Conservation (phyloP, 2,113 vertebrate species). For the Columba livia region DNA sequence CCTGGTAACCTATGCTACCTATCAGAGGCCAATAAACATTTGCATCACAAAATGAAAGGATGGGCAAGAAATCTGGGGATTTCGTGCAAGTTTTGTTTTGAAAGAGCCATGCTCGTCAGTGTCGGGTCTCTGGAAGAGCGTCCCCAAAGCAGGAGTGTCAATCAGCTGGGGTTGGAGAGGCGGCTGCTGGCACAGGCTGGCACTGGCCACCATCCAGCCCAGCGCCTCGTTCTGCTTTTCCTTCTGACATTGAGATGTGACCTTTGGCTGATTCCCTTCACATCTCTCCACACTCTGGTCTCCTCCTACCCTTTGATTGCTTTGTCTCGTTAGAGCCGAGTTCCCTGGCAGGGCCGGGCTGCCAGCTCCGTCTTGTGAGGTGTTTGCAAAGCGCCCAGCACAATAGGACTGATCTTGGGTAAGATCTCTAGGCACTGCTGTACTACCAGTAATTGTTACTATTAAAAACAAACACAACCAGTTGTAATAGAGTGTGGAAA, state of each 20-base stretch:
- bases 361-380: neutral
- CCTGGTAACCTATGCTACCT: neutral
- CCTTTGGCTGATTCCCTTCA: neutral
- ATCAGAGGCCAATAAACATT: neutral
- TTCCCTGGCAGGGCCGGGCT: neutral
- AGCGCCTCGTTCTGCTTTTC: neutral
- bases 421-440: neutral
- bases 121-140: neutral
- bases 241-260: neutral
- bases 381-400: neutral
- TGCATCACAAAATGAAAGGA: neutral
- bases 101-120: neutral
- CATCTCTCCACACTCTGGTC: rapidly evolving
- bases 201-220: neutral
- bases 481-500: neutral
- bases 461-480: neutral
- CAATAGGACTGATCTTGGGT: rapidly evolving
- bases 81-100: neutral
- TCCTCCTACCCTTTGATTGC: neutral
- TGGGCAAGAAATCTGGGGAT: neutral
- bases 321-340: neutral
- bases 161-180: rapidly evolving
- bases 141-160: neutral
- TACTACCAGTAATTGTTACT: neutral
- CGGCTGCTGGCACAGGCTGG: neutral